These are phyloP conservation scores for Shargacucullia verbasci DNA, from an alignment of 2,888 invertebrate species.

Conservation along the genomic window DNA sequence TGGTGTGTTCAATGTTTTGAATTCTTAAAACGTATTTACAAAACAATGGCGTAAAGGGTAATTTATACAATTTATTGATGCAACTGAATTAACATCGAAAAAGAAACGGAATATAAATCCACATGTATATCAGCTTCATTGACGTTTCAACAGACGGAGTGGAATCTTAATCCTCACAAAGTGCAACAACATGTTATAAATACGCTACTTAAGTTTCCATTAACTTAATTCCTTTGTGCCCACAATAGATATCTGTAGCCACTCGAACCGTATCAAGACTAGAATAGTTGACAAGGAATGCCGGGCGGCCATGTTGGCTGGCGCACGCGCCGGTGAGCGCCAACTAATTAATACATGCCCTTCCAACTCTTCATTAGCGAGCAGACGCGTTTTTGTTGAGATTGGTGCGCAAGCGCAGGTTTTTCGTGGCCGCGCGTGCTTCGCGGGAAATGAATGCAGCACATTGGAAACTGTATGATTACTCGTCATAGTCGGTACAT, in stretches of 20 bases:
- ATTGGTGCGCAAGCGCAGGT: constrained; percentile 45
- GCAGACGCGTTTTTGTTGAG: constrained; percentile 79
- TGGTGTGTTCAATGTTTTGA: constrained; percentile 21
- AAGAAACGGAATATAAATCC: constrained; percentile 1
- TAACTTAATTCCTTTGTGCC: constrained; percentile 46
- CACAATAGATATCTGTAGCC: constrained; percentile 48
- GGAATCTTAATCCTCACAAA: constrained; percentile 21
- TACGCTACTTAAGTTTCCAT: constrained; percentile 35
- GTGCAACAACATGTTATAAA: constrained; percentile 43
- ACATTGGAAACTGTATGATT: constrained; percentile 11
- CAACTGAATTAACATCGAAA: constrained; percentile 14
- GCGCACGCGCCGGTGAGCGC: constrained; percentile 80
- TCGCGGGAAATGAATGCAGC: constrained; percentile 32
- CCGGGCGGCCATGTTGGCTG: constrained; percentile 58
- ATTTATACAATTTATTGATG: constrained; percentile 27
- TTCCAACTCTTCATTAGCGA: constrained; percentile 81
- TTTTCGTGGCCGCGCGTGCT: constrained; percentile 51
- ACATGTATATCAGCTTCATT: constrained; percentile 11
- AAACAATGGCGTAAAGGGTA: constrained; percentile 13
- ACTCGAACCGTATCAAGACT: constrained; percentile 60
- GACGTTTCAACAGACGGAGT: constrained; percentile 8
- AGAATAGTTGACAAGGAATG: constrained; percentile 62
- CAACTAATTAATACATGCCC: constrained; percentile 80
- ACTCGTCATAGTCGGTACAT: too few relatives aligned
- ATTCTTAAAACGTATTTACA: constrained; percentile 45